Evolutionary conservation across 2,888 invertebrate species (phyloP).

Genomic region (Mesorhabditis spiculigera): DNA sequence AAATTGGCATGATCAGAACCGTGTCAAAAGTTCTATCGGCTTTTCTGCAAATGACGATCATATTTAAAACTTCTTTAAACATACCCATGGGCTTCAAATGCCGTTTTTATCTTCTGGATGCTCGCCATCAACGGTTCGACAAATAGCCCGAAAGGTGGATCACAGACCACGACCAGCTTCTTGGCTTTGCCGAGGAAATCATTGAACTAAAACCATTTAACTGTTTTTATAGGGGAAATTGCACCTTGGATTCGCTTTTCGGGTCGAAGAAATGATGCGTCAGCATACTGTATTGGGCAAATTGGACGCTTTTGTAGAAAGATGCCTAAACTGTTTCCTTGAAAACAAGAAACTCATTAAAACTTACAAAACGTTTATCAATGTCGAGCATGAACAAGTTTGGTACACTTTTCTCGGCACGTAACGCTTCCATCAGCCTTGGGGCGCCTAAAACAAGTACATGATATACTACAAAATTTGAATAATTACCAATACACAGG

Average conservation of each 20-base stretch:
- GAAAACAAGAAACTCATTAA: not conserved
- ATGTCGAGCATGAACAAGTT: slow-evolving; percentile 45
- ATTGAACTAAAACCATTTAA: not conserved
- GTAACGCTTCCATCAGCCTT: slow-evolving; percentile 27
- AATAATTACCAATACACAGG: slow-evolving; percentile 23
- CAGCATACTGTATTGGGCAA: slow-evolving; percentile 49
- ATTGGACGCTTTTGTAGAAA: slow-evolving; percentile 39
- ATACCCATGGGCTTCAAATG: slow-evolving; percentile 18
- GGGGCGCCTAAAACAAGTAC: not conserved
- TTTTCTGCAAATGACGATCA: slow-evolving; percentile 12
- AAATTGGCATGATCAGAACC: slow-evolving; percentile 40
- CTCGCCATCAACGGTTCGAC: slow-evolving; percentile 43
- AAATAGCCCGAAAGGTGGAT: slow-evolving; percentile 54
- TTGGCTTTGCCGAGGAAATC: slow-evolving; percentile 21
- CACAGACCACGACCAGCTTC: slow-evolving; percentile 36
- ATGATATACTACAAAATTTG: too few species aligned
- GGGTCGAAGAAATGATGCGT: slow-evolving; percentile 43
- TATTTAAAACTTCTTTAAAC: not conserved
- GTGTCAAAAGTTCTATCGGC: slow-evolving; percentile 22
- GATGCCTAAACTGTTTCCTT: slow-evolving; percentile 29
- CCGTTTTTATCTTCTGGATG: slow-evolving; percentile 32
- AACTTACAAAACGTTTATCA: slow-evolving; percentile 46
- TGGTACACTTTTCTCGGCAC: slow-evolving; percentile 19
- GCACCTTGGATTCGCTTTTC: slow-evolving; percentile 21
- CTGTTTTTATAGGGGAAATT: not conserved